A percentile compares a stretch with the other conserved stretches of the same genome.
Evolutionary conservation across 2,888 invertebrate genomes (phyloP).

Genomic region (Acronicta leporina): DNA sequence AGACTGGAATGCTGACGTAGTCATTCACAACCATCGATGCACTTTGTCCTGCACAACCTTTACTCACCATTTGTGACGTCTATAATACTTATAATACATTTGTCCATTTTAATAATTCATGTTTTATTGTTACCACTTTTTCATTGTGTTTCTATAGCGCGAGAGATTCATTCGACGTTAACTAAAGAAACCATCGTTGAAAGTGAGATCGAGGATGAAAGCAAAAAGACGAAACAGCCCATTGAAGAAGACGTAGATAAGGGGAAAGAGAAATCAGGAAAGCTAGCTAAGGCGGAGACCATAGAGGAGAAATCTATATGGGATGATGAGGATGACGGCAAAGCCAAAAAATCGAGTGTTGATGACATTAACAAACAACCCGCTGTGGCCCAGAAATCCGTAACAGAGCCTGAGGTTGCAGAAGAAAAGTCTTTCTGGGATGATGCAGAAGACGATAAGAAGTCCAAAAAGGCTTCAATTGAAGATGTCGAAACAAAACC

Average conservation of each 20-base stretch:
- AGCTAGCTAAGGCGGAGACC: constrained; percentile 63
- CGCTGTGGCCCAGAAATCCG: constrained; percentile 60
- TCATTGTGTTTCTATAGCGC: constrained; percentile 81
- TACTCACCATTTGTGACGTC: constrained; percentile 75
- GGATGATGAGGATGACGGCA: constrained; percentile 71
- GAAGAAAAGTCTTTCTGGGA: constrained; percentile 75
- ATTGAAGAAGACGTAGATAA: constrained; percentile 66
- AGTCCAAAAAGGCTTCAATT: constrained; percentile 61
- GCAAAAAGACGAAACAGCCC: constrained; percentile 64
- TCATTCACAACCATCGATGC: constrained; percentile 65
- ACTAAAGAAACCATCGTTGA: constrained; percentile 84
- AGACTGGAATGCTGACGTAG: constrained; percentile 79
- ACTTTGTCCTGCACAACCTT: constrained; percentile 59
- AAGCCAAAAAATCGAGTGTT: constrained; percentile 64
- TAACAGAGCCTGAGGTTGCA: constrained; percentile 67
- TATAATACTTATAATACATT: constrained; percentile 68
- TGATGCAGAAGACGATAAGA: constrained; percentile 62
- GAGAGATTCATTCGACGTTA: constrained; percentile 86
- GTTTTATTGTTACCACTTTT: constrained; percentile 70
- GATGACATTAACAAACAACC: constrained; percentile 64
- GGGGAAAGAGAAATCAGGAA: constrained; percentile 59
- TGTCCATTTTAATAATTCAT: constrained; percentile 58
- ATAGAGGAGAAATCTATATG: constrained; percentile 72
- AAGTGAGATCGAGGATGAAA: constrained; percentile 83
- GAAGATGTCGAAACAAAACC: constrained; percentile 61